A percentile compares a stretch with the other conserved stretches of the same genome.
These are phyloP conservation scores for Calameuta filiformis DNA, from an alignment of 2,888 invertebrate species.

Conservation along the genomic window DNA sequence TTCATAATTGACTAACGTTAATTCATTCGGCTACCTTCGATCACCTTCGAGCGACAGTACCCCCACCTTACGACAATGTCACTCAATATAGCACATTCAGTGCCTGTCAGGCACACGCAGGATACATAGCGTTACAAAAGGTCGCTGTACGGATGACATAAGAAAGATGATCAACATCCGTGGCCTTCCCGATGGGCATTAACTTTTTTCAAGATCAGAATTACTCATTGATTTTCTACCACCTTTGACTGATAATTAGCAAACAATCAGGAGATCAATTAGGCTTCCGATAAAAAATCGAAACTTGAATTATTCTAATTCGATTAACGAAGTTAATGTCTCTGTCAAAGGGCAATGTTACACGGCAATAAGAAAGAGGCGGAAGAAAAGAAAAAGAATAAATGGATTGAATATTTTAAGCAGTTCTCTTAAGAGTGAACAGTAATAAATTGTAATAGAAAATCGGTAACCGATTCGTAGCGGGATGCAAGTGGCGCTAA, in stretches of 20 bases:
- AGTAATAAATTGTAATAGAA: background rate
- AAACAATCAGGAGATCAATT: background rate
- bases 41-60: background rate
- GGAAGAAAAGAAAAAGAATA: background rate
- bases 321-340: background rate
- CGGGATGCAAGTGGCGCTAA: background rate
- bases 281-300: background rate
- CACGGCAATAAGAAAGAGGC: background rate
- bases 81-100: background rate
- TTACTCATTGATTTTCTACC: background rate
- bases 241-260: background rate
- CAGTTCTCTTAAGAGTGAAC: background rate
- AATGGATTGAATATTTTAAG: background rate
- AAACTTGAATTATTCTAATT: background rate
- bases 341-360: background rate
- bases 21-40: background rate
- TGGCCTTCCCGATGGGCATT: background rate
- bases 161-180: background rate
- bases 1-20: background rate
- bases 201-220: background rate
- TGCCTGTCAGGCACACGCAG: background rate
- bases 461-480: background rate
- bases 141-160: constrained; percentile 6
- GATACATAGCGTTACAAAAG: background rate
- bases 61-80: background rate